Percentiles rank a stretch among this genome's conserved stretches.
Evolutionary conservation across 2,888 invertebrate genomes (phyloP).

Genomic region (Sminthurinus aureus): DNA sequence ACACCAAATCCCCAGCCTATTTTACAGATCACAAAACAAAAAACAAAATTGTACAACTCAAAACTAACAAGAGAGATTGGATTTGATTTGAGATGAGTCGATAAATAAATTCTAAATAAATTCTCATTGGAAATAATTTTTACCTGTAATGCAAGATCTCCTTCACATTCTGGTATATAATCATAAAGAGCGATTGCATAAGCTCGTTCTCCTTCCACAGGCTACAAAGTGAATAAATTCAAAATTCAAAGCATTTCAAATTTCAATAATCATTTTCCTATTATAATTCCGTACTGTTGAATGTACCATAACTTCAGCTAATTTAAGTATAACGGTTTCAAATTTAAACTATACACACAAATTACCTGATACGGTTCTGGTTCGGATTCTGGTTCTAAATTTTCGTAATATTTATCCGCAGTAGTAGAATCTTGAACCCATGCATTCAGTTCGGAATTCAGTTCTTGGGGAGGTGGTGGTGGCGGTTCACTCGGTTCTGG

Average conservation of each 20-base stretch:
- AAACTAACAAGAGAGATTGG: too few species aligned
- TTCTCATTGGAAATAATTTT: neutral
- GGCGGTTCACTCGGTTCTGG: constrained; percentile 58
- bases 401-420: neutral
- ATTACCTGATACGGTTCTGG: constrained; percentile 13
- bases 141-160: constrained; percentile 52
- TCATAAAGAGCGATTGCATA: constrained; percentile 59
- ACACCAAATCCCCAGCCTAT: constrained; percentile 63
- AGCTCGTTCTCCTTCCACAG: constrained; percentile 45
- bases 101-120: too few species aligned
- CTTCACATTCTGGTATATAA: constrained; percentile 54
- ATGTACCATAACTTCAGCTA: neutral
- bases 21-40: constrained; percentile 11
- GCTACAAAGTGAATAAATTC: neutral
- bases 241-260: neutral
- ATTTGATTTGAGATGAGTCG: too few species aligned
- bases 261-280: too few species aligned
- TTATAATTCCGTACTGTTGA: constrained; percentile 13
- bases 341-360: neutral
- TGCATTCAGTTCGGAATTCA: constrained; percentile 17
- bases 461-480: constrained; percentile 52
- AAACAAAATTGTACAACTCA: neutral
- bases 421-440: constrained; percentile 15
- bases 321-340: neutral
- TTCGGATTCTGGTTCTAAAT: neutral